A percentile compares a stretch with the other conserved stretches of the same genome.
phyloP scores from a whole-genome alignment of 2,888 invertebrate genomes.

The Hypolimnas misippus region DNA sequence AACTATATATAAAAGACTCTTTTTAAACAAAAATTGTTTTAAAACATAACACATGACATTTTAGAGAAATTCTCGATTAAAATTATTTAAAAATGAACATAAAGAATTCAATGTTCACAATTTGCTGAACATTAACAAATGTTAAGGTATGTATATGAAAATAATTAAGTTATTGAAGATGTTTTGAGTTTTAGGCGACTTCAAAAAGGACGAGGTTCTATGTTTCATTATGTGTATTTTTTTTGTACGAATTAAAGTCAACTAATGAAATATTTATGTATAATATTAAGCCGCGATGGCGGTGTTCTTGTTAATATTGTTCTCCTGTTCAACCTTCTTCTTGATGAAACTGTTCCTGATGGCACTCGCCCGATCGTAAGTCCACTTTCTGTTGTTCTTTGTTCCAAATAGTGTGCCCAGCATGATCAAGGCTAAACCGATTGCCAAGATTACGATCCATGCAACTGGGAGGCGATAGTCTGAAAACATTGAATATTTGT shows the following conservation, averaged over 20 bases:
- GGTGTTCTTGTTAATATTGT: constrained; percentile 35
- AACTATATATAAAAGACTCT: too few relatives aligned
- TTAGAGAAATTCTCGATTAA: too few relatives aligned
- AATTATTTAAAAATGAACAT: too few relatives aligned
- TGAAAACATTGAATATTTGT: constrained; percentile 42
- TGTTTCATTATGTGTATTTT: too few relatives aligned
- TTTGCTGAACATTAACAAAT: not conserved
- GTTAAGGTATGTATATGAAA: too few relatives aligned
- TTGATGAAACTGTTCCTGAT: constrained; percentile 56
- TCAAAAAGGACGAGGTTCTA: too few relatives aligned
- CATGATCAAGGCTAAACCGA: constrained; percentile 46
- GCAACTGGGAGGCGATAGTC: constrained; percentile 44
- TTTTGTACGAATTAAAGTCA: not conserved
- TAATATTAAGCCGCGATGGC: constrained; percentile 40
- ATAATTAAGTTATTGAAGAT: too few relatives aligned
- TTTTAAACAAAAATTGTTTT: too few relatives aligned
- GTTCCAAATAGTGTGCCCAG: constrained; percentile 49
- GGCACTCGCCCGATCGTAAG: constrained; percentile 46
- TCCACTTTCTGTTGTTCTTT: constrained; percentile 62
- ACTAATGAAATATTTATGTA: not conserved
- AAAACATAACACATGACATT: too few relatives aligned
- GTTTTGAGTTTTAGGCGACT: too few relatives aligned
- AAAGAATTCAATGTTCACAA: not conserved
- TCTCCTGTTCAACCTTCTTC: constrained; percentile 34
- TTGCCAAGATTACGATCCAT: constrained; percentile 46